Evolutionary conservation across 2,113 vertebrate species (phyloP).

Genomic region (Lipotes vexillifer): DNA sequence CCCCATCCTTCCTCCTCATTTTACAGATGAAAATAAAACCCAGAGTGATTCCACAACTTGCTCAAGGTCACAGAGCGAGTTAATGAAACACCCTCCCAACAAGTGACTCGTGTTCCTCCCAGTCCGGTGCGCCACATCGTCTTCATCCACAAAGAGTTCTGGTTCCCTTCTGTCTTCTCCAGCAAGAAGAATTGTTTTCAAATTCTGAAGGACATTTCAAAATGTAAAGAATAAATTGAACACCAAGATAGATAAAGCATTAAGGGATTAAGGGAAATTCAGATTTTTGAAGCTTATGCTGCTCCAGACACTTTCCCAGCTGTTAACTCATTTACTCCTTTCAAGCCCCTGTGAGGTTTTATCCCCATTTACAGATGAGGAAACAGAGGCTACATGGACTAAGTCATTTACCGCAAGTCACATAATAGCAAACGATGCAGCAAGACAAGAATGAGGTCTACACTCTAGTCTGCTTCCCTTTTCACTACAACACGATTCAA

Average conservation of each 20-base stretch:
- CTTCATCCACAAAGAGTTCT: not conserved
- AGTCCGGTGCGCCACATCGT: not conserved
- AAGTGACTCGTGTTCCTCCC: not conserved
- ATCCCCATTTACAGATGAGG: not conserved
- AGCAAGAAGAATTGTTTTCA: not conserved
- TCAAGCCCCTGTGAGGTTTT: not conserved
- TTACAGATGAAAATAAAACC: not conserved
- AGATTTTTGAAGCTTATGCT: not conserved
- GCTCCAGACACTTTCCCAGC: not conserved
- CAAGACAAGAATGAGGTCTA: not conserved
- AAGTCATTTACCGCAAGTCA: not conserved
- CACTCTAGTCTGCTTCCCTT: not conserved
- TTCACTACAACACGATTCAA: not conserved
- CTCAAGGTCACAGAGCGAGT: not conserved
- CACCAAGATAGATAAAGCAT: not conserved
- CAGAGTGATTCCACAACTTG: not conserved
- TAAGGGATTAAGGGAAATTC: not conserved
- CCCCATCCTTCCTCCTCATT: not conserved
- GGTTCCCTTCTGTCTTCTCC: not conserved
- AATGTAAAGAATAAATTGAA: slow-evolving; percentile 23
- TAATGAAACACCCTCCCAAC: not conserved
- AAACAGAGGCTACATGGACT: not conserved
- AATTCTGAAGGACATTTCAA: not conserved
- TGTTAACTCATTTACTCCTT: not conserved
- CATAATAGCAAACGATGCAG: not conserved